These are phyloP conservation scores for Caranx melampygus DNA, from an alignment of 2,113 vertebrate species.

Conservation along the genomic window DNA sequence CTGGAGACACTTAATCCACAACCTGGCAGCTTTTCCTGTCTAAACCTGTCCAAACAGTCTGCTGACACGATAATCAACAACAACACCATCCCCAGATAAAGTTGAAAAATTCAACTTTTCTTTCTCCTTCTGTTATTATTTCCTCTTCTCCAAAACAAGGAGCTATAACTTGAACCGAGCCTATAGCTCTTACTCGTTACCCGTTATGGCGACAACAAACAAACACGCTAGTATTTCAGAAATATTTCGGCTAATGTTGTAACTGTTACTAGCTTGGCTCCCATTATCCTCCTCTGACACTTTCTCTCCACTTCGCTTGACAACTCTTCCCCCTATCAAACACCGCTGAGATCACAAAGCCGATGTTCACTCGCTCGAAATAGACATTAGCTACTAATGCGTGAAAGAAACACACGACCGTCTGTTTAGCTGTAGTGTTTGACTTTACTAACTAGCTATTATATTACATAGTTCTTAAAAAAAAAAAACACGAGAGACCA, in stretches of 20 bases:
- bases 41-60: neutral
- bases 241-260: neutral
- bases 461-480: neutral
- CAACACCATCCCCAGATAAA: neutral
- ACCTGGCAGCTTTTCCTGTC: neutral
- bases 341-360: neutral
- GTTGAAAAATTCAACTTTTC: neutral
- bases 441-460: neutral
- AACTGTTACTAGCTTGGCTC: neutral
- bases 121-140: neutral
- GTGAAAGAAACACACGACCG: neutral
- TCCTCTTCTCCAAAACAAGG: neutral
- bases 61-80: neutral
- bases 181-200: neutral
- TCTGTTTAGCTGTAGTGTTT: neutral
- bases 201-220: neutral
- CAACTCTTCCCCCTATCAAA: slow-evolving; percentile 41
- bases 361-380: neutral
- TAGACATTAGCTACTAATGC: neutral
- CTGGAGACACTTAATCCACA: neutral
- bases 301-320: slow-evolving; percentile 31
- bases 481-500: neutral
- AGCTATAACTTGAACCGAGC: neutral
- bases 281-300: slow-evolving; percentile 1
- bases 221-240: neutral